A percentile compares a stretch with the other conserved stretches of the same genome.
Conservation (phyloP, 2,888 invertebrate genomes). For the Habroteleia sp. region DNA sequence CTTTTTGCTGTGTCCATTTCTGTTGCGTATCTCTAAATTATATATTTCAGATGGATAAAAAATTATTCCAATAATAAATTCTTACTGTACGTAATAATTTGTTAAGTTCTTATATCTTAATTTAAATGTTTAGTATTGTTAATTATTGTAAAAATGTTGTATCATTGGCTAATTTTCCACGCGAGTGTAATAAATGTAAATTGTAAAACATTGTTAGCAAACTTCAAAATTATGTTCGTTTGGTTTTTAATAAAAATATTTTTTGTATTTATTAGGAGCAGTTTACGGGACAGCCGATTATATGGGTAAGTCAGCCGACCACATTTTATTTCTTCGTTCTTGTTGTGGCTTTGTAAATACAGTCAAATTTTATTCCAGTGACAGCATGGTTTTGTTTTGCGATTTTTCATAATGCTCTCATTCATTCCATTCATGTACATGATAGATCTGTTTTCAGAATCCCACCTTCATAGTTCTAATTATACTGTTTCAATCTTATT, state of each 20-base stretch:
- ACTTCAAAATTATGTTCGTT: no score
- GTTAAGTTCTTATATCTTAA: no score
- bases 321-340: conserved; percentile 65
- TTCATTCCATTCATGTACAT: conserved; percentile 52
- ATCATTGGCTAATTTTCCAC: no score
- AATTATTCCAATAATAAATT: no score
- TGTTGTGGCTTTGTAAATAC: conserved; percentile 75
- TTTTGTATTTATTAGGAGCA: conserved; percentile 85
- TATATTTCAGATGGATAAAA: no score
- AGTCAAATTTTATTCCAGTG: conserved; percentile 43
- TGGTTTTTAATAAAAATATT: background rate
- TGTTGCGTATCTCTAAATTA: background rate
- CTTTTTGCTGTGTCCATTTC: background rate
- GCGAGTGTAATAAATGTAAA: no score
- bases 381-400: conserved; percentile 55
- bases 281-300: conserved; percentile 94
- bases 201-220: background rate
- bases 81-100: no score
- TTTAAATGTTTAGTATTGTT: no score
- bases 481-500: background rate
- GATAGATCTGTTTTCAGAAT: conserved; percentile 26
- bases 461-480: conserved; percentile 23
- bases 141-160: no score
- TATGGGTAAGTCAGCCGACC: conserved; percentile 86
- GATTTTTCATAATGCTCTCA: conserved; percentile 49